These are phyloP conservation scores for Drosophila mauritiana DNA, from an alignment of 1,140 invertebrate genomes.

Conservation along the genomic window DNA sequence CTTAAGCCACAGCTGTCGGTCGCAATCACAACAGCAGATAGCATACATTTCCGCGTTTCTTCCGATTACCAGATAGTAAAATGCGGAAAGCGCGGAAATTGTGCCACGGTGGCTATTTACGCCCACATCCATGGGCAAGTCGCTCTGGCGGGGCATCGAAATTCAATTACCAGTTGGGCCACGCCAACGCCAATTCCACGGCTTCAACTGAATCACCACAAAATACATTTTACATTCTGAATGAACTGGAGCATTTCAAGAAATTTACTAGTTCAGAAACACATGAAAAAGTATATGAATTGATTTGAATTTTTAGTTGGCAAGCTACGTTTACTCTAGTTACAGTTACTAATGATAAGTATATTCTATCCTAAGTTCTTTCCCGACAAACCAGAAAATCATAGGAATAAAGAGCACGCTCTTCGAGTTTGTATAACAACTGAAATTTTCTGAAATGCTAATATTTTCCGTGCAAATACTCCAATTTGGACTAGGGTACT, in stretches of 20 bases:
- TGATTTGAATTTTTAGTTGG: no score
- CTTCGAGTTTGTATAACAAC: slow-evolving; percentile 25
- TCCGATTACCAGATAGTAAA: slow-evolving; percentile 22
- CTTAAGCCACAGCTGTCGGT: slow-evolving; percentile 37
- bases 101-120: not conserved
- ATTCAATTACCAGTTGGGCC: slow-evolving; percentile 66
- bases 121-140: slow-evolving; percentile 20
- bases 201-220: slow-evolving; percentile 29
- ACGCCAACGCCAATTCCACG: slow-evolving; percentile 49
- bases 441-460: slow-evolving; percentile 46
- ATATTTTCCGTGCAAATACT: slow-evolving; percentile 40
- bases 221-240: slow-evolving; percentile 24
- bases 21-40: slow-evolving; percentile 29
- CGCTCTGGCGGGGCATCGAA: slow-evolving; percentile 23
- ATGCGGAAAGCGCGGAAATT: no score
- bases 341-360: no score
- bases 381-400: not conserved
- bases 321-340: not conserved
- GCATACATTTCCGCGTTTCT: slow-evolving; percentile 44
- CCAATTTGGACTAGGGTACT: slow-evolving; percentile 17
- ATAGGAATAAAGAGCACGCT: not conserved
- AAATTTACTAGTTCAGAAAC: not conserved
- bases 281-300: no score
- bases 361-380: no score
- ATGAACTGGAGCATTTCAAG: not conserved